A percentile compares a stretch with the other conserved stretches of the same genome.
phyloP scores from a whole-genome alignment of 2,888 invertebrate species.

The Aphelenchoides bicaudatus region DNA sequence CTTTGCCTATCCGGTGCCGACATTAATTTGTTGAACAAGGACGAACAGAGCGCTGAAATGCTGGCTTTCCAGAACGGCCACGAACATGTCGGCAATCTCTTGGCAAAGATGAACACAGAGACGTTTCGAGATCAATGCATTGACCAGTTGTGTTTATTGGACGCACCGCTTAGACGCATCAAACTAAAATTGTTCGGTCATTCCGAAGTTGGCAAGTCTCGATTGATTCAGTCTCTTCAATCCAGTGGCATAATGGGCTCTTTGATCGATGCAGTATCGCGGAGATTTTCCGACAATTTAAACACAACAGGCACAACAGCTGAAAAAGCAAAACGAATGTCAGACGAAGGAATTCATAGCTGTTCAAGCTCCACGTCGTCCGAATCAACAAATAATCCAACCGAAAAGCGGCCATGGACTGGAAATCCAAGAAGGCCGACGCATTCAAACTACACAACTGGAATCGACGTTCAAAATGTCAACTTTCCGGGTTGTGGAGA shows the following conservation, averaged over 20 bases:
- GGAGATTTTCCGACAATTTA: conserved; percentile 51
- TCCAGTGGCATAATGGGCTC: conserved; percentile 54
- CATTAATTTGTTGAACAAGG: conserved; percentile 59
- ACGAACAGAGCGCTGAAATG: conserved; percentile 74
- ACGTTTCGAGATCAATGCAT: conserved; percentile 66
- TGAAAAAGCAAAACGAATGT: conserved; percentile 18
- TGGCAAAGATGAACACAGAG: conserved; percentile 70
- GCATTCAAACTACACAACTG: conserved; percentile 66
- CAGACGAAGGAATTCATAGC: conserved; percentile 54
- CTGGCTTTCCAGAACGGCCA: conserved; percentile 75
- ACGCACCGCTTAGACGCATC: conserved; percentile 64
- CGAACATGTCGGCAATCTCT: conserved; percentile 70
- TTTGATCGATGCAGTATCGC: conserved; percentile 52
- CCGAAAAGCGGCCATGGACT: conserved; percentile 5
- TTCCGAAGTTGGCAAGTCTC: conserved; percentile 73
- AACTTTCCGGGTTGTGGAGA: conserved; percentile 66
- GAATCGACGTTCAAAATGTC: conserved; percentile 69
- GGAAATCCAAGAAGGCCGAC: conserved; percentile 20
- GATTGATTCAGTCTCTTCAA: conserved; percentile 70
- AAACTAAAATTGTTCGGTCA: conserved; percentile 73
- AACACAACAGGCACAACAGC: conserved; percentile 16
- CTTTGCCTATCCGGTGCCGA: conserved; percentile 73
- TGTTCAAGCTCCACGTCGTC: conserved; percentile 47
- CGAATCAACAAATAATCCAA: conserved; percentile 35
- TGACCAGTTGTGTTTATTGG: conserved; percentile 66